Percentiles rank a stretch among this genome's conserved stretches.
These are phyloP conservation scores for Eupithecia insigniata DNA, from an alignment of 2,888 invertebrate genomes.

Conservation along the genomic window DNA sequence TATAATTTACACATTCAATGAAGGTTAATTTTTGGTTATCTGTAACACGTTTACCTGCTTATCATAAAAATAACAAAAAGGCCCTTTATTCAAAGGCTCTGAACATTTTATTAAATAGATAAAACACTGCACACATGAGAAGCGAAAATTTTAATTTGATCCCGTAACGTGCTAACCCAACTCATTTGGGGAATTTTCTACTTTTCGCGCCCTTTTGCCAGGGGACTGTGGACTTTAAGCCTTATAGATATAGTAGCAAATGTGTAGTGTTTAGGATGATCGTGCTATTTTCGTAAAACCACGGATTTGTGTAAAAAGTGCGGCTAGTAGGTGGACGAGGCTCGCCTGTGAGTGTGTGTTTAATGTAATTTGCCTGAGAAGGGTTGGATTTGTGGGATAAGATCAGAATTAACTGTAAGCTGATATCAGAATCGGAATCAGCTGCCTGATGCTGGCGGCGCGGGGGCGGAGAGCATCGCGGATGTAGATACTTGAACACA, in stretches of 20 bases:
- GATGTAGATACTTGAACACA: neutral
- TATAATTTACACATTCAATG: constrained; percentile 13
- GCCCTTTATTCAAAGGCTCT: constrained; percentile 28
- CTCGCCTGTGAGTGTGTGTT: constrained; percentile 25
- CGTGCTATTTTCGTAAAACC: constrained; percentile 41
- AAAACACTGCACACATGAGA: constrained; percentile 51
- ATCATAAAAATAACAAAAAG: constrained; percentile 27
- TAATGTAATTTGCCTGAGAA: constrained; percentile 44
- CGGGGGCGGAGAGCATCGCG: too few relatives aligned
- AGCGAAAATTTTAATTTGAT: constrained; percentile 58
- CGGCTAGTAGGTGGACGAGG: constrained; percentile 2
- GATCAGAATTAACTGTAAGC: constrained; percentile 28
- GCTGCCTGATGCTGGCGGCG: neutral
- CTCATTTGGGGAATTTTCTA: constrained; percentile 49
- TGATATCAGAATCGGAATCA: constrained; percentile 17
- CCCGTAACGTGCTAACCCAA: constrained; percentile 53
- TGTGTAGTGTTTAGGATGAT: constrained; percentile 33
- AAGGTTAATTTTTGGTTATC: neutral
- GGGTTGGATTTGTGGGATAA: constrained; percentile 31
- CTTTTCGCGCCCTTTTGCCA: neutral
- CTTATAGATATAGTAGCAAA: constrained; percentile 13
- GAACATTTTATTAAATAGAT: constrained; percentile 44
- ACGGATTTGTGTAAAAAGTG: constrained; percentile 47
- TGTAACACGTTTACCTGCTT: constrained; percentile 20
- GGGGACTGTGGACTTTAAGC: constrained; percentile 30